Conservation (phyloP, 2,888 invertebrate species). For the Athrips mouffetella region DNA sequence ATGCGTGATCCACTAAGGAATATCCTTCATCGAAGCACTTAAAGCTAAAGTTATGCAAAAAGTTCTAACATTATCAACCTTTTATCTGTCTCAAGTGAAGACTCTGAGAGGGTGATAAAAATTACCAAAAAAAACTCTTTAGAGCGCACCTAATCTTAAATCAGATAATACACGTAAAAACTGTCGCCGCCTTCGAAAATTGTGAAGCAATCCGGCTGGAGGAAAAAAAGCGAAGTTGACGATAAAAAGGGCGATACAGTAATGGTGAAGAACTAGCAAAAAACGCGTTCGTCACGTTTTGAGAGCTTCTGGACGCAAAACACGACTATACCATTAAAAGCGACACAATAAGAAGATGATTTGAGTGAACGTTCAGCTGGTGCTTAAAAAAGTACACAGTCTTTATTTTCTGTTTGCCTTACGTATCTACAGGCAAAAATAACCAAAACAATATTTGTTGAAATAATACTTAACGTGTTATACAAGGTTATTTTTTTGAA, state of each 20-base stretch:
- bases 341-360: slow-evolving; percentile 8
- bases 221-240: slow-evolving; percentile 30
- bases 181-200: slow-evolving; percentile 26
- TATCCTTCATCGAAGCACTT: background rate
- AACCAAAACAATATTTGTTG: no score
- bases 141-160: slow-evolving; percentile 59
- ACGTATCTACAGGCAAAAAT: background rate
- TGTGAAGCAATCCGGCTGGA: slow-evolving; percentile 26
- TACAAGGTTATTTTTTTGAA: no score
- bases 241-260: slow-evolving; percentile 46
- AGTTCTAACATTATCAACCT: slow-evolving; percentile 37
- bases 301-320: slow-evolving; percentile 60
- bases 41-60: slow-evolving; percentile 10
- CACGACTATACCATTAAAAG: slow-evolving; percentile 47
- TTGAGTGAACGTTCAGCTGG: slow-evolving; percentile 2
- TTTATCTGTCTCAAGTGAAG: slow-evolving; percentile 25
- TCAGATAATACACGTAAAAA: slow-evolving; percentile 61
- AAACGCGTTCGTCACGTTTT: slow-evolving; percentile 53
- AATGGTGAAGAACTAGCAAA: slow-evolving; percentile 38
- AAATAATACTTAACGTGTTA: no score
- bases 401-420: background rate
- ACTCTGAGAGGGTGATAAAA: slow-evolving; percentile 42
- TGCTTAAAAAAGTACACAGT: background rate
- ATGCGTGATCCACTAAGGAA: slow-evolving; percentile 1
- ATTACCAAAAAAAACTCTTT: slow-evolving; percentile 33